Percentiles rank a stretch among this genome's conserved stretches.
phyloP scores from a whole-genome alignment of 2,888 invertebrate species.

The Choristoneura rosaceana region DNA sequence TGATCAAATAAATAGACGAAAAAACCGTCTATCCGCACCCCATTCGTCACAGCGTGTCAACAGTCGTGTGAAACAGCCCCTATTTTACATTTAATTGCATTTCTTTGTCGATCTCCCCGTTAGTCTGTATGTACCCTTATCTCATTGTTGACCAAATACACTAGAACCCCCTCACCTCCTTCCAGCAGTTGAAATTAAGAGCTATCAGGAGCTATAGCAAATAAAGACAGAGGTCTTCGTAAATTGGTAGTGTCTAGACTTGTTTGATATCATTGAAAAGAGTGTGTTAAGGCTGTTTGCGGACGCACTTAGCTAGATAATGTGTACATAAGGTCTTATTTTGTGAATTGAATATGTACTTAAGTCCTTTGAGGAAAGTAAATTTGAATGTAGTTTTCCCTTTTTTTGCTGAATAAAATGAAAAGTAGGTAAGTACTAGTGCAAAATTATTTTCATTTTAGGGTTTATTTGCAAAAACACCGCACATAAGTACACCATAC shows the following conservation, averaged over 20 bases:
- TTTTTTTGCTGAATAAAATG: not conserved
- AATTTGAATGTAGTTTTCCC: slow-evolving; percentile 22
- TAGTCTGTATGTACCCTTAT: slow-evolving; percentile 83
- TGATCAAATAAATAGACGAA: slow-evolving; percentile 38
- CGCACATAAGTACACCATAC: too few relatives aligned
- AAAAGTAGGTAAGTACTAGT: too few relatives aligned
- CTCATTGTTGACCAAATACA: slow-evolving; percentile 51
- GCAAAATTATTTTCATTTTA: too few relatives aligned
- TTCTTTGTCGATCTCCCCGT: slow-evolving; percentile 83
- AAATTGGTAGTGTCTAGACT: slow-evolving; percentile 65
- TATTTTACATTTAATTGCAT: slow-evolving; percentile 86
- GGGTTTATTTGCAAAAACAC: too few relatives aligned
- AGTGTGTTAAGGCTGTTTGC: slow-evolving; percentile 75
- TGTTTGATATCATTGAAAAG: slow-evolving; percentile 77
- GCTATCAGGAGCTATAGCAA: not conserved
- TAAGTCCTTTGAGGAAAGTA: slow-evolving; percentile 39
- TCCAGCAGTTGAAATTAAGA: slow-evolving; percentile 8
- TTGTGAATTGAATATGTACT: slow-evolving; percentile 51
- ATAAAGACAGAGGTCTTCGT: slow-evolving; percentile 48
- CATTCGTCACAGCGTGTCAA: slow-evolving; percentile 81
- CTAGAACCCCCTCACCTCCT: slow-evolving; percentile 50
- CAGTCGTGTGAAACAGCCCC: slow-evolving; percentile 81
- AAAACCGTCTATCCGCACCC: slow-evolving; percentile 63
- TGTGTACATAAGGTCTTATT: slow-evolving; percentile 63
- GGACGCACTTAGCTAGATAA: slow-evolving; percentile 71